Percentiles rank a stretch among this genome's conserved stretches.
Conservation (phyloP, 2,888 invertebrate genomes). For the Loripinus fragilis region DNA sequence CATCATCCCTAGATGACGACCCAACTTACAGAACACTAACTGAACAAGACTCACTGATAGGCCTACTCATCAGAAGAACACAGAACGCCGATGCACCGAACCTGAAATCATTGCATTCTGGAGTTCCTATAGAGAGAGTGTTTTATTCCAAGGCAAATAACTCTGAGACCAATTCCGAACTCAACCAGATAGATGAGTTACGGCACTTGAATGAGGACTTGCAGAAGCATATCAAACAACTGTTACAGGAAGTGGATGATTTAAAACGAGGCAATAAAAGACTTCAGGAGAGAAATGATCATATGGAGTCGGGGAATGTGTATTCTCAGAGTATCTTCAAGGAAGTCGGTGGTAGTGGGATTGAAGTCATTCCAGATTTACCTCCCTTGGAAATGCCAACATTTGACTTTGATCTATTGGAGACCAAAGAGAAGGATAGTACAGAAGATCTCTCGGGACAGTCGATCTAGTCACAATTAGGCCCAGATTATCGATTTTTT, state of each 20-base stretch:
- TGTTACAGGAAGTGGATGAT: constrained; percentile 75
- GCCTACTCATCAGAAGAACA: constrained; percentile 47
- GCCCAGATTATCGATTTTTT: too few species aligned
- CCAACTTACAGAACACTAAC: constrained; percentile 54
- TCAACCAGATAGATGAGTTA: constrained; percentile 74
- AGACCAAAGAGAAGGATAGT: constrained; percentile 28
- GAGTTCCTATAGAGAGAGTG: constrained; percentile 58
- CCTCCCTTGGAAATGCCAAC: constrained; percentile 87
- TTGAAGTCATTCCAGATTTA: constrained; percentile 85
- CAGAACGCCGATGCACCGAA: constrained; percentile 49
- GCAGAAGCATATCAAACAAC: constrained; percentile 70
- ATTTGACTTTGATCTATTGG: constrained; percentile 85
- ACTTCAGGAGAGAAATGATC: constrained; percentile 51
- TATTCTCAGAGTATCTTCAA: constrained; percentile 54
- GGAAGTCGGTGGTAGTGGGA: constrained; percentile 69
- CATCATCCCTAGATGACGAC: constrained; percentile 44
- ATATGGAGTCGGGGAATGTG: constrained; percentile 30
- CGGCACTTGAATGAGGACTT: constrained; percentile 77
- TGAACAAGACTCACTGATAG: constrained; percentile 55
- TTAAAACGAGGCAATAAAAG: constrained; percentile 62
- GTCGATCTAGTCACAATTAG: too few species aligned
- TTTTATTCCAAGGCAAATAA: constrained; percentile 31
- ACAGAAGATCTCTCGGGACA: constrained; percentile 11
- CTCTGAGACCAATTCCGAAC: background rate
- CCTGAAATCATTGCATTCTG: constrained; percentile 54